phyloP scores from a whole-genome alignment of 2,113 vertebrate species.

The Callaeas wilsoni region DNA sequence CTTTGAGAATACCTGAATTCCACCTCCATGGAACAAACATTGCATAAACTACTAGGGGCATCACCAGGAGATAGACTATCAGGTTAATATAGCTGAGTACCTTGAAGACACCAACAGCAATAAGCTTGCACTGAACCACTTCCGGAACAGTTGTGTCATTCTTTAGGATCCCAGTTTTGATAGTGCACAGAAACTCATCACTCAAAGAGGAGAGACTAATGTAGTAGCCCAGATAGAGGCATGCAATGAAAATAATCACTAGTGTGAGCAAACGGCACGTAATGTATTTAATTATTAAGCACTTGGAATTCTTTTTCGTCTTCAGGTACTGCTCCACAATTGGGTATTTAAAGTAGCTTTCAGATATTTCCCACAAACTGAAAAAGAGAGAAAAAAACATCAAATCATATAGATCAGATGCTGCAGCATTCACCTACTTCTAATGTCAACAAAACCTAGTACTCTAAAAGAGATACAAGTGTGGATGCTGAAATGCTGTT shows the following conservation, averaged over 20 bases:
- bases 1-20: slow-evolving; percentile 78
- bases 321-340: slow-evolving; percentile 94
- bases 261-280: slow-evolving; percentile 80
- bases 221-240: slow-evolving; percentile 88
- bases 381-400: not conserved
- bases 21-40: slow-evolving; percentile 79
- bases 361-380: slow-evolving; percentile 83
- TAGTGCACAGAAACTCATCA: slow-evolving; percentile 88
- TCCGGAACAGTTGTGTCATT: slow-evolving; percentile 80
- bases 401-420: not conserved
- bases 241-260: slow-evolving; percentile 77
- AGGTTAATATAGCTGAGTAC: slow-evolving; percentile 91
- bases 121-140: slow-evolving; percentile 88
- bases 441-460: not conserved
- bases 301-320: slow-evolving; percentile 80
- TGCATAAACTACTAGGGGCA: slow-evolving; percentile 78
- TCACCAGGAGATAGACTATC: slow-evolving; percentile 78
- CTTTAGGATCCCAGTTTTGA: slow-evolving; percentile 84
- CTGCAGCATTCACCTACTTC: not conserved
- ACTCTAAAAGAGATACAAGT: not conserved
- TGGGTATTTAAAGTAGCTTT: slow-evolving; percentile 89
- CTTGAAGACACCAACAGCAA: slow-evolving; percentile 89
- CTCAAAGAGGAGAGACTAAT: slow-evolving; percentile 84
- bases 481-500: no score
- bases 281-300: slow-evolving; percentile 84